Conservation (phyloP, 2,888 invertebrate species). For the Eucriotettix oculatus region DNA sequence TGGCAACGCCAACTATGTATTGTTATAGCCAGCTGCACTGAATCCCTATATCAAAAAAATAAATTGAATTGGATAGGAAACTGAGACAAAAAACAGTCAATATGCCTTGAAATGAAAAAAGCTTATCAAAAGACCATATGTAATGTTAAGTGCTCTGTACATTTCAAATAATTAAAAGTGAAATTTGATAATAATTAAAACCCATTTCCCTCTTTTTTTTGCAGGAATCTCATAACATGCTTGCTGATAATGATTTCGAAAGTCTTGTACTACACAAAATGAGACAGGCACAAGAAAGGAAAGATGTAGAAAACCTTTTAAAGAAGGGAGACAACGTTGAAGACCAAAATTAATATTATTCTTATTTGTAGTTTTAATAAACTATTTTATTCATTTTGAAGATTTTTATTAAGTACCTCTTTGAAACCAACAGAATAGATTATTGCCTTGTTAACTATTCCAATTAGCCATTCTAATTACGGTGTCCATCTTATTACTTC, state of each 20-base stretch:
- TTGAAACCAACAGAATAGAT: not conserved
- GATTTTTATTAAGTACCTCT: not conserved
- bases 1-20: no score
- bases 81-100: no score
- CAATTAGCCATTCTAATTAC: constrained; percentile 29
- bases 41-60: no score
- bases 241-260: constrained; percentile 46
- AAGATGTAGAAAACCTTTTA: constrained; percentile 54
- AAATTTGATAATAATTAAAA: no score
- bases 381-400: not conserved
- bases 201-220: not conserved
- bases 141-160: no score
- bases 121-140: no score
- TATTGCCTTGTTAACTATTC: no score
- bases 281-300: constrained; percentile 73
- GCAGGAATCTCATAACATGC: not conserved
- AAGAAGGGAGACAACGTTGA: constrained; percentile 29
- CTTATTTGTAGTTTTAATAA: not conserved
- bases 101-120: no score
- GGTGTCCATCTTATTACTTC: not conserved
- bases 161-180: no score
- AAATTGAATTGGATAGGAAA: no score
- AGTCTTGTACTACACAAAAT: constrained; percentile 61
- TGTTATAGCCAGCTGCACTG: no score
- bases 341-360: not conserved